These are phyloP conservation scores for Sarcophaga variegata DNA, from an alignment of 2,888 invertebrate genomes.

Conservation along the genomic window DNA sequence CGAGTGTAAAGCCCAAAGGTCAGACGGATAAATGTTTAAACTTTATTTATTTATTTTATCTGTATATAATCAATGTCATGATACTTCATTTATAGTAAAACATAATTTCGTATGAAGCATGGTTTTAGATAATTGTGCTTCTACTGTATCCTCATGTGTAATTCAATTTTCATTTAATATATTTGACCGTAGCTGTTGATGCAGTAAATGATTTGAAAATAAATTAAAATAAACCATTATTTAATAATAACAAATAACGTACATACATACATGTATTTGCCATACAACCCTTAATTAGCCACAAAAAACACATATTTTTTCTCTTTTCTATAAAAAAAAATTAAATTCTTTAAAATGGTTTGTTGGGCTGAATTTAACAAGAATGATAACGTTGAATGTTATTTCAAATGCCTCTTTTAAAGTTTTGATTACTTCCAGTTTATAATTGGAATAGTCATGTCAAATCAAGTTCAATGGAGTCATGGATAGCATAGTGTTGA, in stretches of 20 bases:
- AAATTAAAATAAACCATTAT: slow-evolving; percentile 46
- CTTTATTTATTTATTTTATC: no score
- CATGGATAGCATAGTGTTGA: no score
- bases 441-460: no score
- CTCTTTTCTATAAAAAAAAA: neutral
- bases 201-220: slow-evolving; percentile 31
- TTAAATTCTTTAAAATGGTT: neutral
- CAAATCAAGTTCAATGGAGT: no score
- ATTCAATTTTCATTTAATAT: slow-evolving; percentile 24
- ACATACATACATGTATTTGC: neutral
- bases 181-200: slow-evolving; percentile 27
- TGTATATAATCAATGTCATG: no score
- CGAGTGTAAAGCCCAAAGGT: no score
- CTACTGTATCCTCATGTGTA: neutral
- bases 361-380: neutral
- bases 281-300: neutral
- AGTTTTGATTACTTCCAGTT: no score
- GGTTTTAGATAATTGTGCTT: neutral
- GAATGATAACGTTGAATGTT: no score
- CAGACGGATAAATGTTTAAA: no score
- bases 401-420: neutral
- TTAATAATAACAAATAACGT: slow-evolving; percentile 23
- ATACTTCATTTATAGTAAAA: no score
- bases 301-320: neutral
- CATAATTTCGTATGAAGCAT: no score